Conservation (phyloP, 2,797 vertebrate species). For the Manis javanica region DNA sequence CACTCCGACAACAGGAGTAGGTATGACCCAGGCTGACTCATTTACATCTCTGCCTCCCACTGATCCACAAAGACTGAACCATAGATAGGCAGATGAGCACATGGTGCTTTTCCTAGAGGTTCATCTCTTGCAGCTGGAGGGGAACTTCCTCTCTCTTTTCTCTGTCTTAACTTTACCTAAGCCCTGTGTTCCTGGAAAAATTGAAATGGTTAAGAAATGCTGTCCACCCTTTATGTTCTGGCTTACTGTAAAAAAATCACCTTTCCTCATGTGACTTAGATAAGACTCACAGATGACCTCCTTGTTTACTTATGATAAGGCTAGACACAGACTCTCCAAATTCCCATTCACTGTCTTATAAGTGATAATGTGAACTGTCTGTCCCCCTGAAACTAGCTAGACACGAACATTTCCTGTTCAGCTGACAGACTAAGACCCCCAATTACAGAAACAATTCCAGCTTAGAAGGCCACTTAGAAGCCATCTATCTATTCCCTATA, state of each 20-base stretch:
- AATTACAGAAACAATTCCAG: not conserved
- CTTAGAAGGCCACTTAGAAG: not conserved
- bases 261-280: not conserved
- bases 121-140: not conserved
- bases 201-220: not conserved
- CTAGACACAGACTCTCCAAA: not conserved
- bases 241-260: not conserved
- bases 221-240: not conserved
- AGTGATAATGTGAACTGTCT: slow-evolving; percentile 12
- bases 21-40: not conserved
- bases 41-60: not conserved
- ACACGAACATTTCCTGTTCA: slow-evolving; percentile 15
- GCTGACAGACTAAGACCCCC: not conserved
- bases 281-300: not conserved
- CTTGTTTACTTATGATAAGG: not conserved
- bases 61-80: not conserved
- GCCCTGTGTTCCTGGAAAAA: not conserved
- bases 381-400: not conserved
- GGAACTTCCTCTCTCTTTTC: not conserved
- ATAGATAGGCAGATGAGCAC: not conserved
- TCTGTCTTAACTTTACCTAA: not conserved
- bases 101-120: not conserved
- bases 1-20: not conserved
- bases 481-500: not conserved
- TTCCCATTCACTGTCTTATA: not conserved